These are phyloP conservation scores for Ophthalmolycus amberensis DNA, from an alignment of 2,113 vertebrate species.

Conservation along the genomic window DNA sequence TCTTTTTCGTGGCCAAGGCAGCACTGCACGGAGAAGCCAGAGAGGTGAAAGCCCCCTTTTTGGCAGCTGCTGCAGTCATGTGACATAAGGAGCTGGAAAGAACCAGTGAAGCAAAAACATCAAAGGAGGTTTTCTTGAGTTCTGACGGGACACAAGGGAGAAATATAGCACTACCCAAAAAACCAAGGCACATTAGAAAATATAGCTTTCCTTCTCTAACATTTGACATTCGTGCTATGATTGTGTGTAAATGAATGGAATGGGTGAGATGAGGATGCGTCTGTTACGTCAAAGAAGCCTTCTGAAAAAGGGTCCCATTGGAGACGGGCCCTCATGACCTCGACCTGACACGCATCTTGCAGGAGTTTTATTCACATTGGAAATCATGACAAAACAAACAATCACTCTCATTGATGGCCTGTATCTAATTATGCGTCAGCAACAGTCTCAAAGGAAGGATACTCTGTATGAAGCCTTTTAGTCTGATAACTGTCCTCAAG, in stretches of 20 bases:
- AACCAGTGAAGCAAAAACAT: constrained; percentile 48
- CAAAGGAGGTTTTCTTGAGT: constrained; percentile 32
- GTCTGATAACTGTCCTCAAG: background rate
- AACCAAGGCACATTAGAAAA: background rate
- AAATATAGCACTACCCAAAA: constrained; percentile 10
- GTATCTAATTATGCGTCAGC: background rate
- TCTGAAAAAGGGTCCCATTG: background rate
- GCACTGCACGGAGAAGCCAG: constrained; percentile 13
- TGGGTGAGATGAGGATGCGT: background rate
- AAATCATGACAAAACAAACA: background rate
- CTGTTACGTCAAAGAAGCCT: background rate
- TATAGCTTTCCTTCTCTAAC: background rate
- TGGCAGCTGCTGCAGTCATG: constrained; percentile 52
- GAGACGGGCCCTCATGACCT: background rate
- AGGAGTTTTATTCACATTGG: background rate
- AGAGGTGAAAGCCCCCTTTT: constrained; percentile 47
- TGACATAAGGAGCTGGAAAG: constrained; percentile 47
- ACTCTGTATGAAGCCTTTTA: background rate
- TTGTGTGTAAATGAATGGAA: constrained; percentile 5
- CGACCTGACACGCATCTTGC: background rate
- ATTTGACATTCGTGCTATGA: background rate
- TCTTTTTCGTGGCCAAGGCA: constrained; percentile 44
- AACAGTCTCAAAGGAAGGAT: background rate
- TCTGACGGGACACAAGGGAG: constrained; percentile 31
- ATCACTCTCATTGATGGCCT: background rate